Base-by-base conservation (phyloP, 64 coral and sea anemone genomes). In the Montipora sp. region DNA sequence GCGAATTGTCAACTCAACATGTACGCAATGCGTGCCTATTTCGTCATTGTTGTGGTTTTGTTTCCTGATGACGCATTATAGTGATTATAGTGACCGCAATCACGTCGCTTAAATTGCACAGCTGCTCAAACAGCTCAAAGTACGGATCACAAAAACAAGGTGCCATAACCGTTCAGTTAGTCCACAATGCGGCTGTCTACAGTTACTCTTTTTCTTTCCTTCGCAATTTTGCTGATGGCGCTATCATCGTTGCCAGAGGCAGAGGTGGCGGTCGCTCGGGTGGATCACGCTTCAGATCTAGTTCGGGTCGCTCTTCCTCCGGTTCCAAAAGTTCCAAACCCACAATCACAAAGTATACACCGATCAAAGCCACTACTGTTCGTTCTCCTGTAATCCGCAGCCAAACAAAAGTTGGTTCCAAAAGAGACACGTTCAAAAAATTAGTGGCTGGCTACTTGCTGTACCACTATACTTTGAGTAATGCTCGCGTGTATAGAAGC, bases 341-440 rank as follows among this genome's bases (percentile, higher is more conserved):
- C 3, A 88, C 57, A 51, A 72, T 75, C 65, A 23, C 65, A 19
- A 87, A 87, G n/a, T 48, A 45, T 0, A 87, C 84, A 5, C 84
- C 84, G 19, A 87, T 87, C 72, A 67, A 67, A 73, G 84, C 72
- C 46, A 53, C 49, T 12, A 75, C 84, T 1, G 21, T 51, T 8
- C 48, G 49, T 19, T 73, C 84, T 45, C 84, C 84, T 23, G 84
- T 74, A 2, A 87, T 87, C 69, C 16, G 46, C 8, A 13, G 6
- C 16, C 86, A 88, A 88, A 60, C 86, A 4, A 58, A 7, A 7
- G 48, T 53, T 3, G 69, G 69, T 3, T 49, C 48, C 24, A 46
- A 6, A 8, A n/a, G 44, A 75, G 58, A 53, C 70, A 69, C 75
- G 3, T 45, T 55, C 11, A 88, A 1, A 8, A 88, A 27, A 5